Evolutionary conservation across 2,888 invertebrate species (phyloP).

Genomic region (Ypsolopha sequella): DNA sequence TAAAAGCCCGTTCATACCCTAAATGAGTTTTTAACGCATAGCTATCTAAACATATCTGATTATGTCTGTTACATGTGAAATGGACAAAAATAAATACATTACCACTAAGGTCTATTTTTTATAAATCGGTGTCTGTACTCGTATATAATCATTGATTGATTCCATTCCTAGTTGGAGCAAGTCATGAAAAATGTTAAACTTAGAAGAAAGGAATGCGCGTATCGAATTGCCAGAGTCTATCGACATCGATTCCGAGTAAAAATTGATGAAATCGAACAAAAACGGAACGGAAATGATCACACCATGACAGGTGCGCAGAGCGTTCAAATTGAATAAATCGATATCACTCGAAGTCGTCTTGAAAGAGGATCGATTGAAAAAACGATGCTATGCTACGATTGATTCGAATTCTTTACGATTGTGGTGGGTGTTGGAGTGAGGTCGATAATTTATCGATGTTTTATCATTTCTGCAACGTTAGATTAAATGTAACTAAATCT

Average conservation of each 20-base stretch:
- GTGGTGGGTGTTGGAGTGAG: slow-evolving; percentile 2
- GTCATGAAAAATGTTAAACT: slow-evolving; percentile 22
- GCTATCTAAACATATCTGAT: no score
- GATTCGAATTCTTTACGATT: slow-evolving; percentile 18
- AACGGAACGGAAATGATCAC: slow-evolving; percentile 54
- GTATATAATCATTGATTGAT: no score
- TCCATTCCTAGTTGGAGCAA: neutral
- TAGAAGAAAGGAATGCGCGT: slow-evolving; percentile 47
- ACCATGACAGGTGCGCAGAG: slow-evolving; percentile 54
- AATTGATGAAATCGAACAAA: slow-evolving; percentile 23
- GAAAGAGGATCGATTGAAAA: slow-evolving; percentile 57
- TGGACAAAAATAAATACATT: no score
- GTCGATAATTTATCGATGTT: slow-evolving; percentile 6
- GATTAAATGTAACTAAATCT: no score
- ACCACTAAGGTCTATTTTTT: no score
- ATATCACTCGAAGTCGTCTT: slow-evolving; percentile 55
- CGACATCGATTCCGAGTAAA: slow-evolving; percentile 19
- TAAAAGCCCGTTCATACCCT: no score
- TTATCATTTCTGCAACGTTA: slow-evolving; percentile 7
- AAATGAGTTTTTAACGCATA: no score
- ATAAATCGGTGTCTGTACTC: no score
- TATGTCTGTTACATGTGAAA: no score
- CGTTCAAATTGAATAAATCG: slow-evolving; percentile 64
- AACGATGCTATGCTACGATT: slow-evolving; percentile 48
- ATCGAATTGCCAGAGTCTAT: slow-evolving; percentile 40